Base-by-base conservation (phyloP, 2,797 vertebrate genomes). In the Mionectes olivaceus region DNA sequence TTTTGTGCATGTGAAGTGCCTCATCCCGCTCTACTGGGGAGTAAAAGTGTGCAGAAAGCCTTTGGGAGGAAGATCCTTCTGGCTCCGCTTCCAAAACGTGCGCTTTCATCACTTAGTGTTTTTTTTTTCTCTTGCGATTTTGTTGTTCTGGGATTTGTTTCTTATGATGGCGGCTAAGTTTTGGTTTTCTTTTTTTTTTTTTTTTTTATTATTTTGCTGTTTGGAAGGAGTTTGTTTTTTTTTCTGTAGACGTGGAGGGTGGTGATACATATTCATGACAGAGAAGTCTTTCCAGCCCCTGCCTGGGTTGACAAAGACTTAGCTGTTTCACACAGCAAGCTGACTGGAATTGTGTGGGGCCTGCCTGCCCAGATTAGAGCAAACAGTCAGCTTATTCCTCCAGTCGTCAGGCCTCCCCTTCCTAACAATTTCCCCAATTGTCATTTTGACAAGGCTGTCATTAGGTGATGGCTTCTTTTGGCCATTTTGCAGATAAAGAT, bases 261-360 rank as follows among this genome's bases (percentile, higher is more conserved):
- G 92, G 90, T 95, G 74, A 98, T 98, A 93, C 98, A 98, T 98
- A 98, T 98, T 98, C 98, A 98, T 98, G 98, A 98, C 96, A 94
- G 87, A 94, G 75, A 77, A 86, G 92, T 94, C 97, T 95, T 97
- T 96, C 93, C 94, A 97, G 89, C 80, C 96, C 81, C 84, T 95
- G 96, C 96, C 93, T 74, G 43, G 33, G 3, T 92, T 97, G 97
- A 98, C 98, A 98, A 98, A 98, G 98, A 97, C 97, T 95, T 94
- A 84, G 97, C 97, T 98, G 97, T 97, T 97, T 96, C 97, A 97
- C 97, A 97, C 94, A 97, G 95, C 96, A 94, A 97, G 97, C 96
- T 97, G 97, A 95, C 94, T 97, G 94, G 93, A 96, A 95, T 96
- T 97, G 96, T 96, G 97, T 96, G 97, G 96, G 93, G 94, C 95